These are phyloP conservation scores for Austrolebias charrua DNA, from an alignment of 2,797 vertebrate genomes.

Conservation along the genomic window DNA sequence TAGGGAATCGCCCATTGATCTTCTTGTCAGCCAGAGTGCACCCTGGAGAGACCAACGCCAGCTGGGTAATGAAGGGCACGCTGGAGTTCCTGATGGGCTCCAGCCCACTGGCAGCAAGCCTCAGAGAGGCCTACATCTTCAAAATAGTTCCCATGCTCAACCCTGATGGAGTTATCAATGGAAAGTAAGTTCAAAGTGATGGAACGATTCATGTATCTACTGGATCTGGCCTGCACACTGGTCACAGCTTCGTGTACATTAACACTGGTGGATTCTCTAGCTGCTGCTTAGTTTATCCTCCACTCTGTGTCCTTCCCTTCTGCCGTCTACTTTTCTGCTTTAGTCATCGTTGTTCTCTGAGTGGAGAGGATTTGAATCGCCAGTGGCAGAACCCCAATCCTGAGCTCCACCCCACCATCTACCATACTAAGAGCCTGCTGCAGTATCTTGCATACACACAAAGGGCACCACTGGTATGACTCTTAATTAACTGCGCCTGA, in stretches of 20 bases:
- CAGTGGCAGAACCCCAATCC: slow-evolving; percentile 95
- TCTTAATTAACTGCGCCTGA: slow-evolving; percentile 33
- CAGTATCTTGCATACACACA: slow-evolving; percentile 95
- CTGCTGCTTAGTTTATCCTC: slow-evolving; percentile 38
- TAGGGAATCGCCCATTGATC: slow-evolving; percentile 94
- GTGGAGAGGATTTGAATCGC: slow-evolving; percentile 98
- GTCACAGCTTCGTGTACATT: slow-evolving; percentile 38
- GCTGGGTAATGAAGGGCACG: slow-evolving; percentile 99
- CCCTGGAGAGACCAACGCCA: slow-evolving; percentile 97
- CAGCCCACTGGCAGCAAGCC: slow-evolving; percentile 85
- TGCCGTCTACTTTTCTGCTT: slow-evolving; percentile 57
- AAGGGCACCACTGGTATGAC: slow-evolving; percentile 90
- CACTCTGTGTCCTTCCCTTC: slow-evolving; percentile 31
- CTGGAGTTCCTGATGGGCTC: slow-evolving; percentile 95
- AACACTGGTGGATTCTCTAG: slow-evolving; percentile 36
- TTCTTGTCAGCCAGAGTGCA: slow-evolving; percentile 96
- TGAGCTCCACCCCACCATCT: slow-evolving; percentile 97
- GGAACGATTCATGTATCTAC: slow-evolving; percentile 25
- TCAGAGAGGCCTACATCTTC: slow-evolving; percentile 95
- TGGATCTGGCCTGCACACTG: slow-evolving; percentile 15
- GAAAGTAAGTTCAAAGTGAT: slow-evolving; percentile 85
- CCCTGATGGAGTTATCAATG: slow-evolving; percentile 97
- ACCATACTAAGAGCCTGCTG: slow-evolving; percentile 94
- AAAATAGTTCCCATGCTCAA: slow-evolving; percentile 99
- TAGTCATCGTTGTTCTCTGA: slow-evolving; percentile 97